Conservation (phyloP, 37 sponge, comb jelly and placozoan species). For the Diacarnus erythraeanus region DNA sequence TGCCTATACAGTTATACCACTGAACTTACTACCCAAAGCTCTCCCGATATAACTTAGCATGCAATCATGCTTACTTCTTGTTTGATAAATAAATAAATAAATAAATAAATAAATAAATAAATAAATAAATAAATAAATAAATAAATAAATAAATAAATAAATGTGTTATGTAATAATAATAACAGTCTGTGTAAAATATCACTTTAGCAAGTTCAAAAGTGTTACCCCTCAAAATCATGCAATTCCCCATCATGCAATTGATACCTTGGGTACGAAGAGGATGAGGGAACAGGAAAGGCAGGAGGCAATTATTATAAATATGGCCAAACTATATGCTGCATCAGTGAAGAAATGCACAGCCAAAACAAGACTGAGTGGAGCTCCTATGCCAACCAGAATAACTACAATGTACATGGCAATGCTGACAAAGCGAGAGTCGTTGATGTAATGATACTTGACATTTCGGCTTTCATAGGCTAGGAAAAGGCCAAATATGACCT, state of each 20-base stretch:
- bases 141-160: too few relatives aligned
- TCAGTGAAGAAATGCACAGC: conserved; percentile 35
- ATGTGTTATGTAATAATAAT: neutral
- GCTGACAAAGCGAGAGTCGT: conserved; percentile 71
- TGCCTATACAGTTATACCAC: too few relatives aligned
- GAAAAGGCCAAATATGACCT: conserved; percentile 77
- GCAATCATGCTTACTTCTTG: neutral
- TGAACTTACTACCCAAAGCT: too few relatives aligned
- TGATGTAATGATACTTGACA: conserved; percentile 71
- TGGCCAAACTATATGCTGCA: conserved; percentile 50
- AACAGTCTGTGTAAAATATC: neutral
- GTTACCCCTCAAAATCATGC: neutral
- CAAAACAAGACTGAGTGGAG: conserved; percentile 61
- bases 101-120: neutral
- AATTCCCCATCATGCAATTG: neutral
- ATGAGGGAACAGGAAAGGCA: conserved; percentile 47
- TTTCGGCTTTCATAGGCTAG: conserved; percentile 87
- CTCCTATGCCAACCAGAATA: conserved; percentile 64
- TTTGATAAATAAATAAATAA: neutral
- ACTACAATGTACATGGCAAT: conserved; percentile 67
- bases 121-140: neutral
- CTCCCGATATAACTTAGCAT: neutral
- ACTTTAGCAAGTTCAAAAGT: neutral
- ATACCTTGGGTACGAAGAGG: conserved; percentile 64
- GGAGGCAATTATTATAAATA: conserved; percentile 39